Conservation (phyloP, 2,113 vertebrate genomes). For the Cyanoderma ruficeps region DNA sequence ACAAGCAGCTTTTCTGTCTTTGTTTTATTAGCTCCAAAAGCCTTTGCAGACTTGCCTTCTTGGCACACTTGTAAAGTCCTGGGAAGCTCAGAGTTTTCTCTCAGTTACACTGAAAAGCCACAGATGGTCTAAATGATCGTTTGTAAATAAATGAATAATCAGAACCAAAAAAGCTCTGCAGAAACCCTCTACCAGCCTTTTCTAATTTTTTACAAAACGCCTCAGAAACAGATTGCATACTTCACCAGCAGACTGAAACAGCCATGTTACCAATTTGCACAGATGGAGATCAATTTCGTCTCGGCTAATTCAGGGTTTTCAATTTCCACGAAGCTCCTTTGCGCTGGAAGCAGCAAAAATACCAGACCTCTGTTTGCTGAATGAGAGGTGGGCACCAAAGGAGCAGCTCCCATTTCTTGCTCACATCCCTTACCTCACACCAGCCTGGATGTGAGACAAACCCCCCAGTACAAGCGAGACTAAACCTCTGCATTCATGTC, state of each 20-base stretch:
- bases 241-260: not conserved
- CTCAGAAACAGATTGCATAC: not conserved
- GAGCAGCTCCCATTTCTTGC: not conserved
- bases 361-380: not conserved
- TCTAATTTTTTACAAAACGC: not conserved
- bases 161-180: slow-evolving; percentile 1
- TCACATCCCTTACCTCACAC: not conserved
- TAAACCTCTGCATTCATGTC: not conserved
- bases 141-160: slow-evolving; percentile 60
- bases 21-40: slow-evolving; percentile 65
- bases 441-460: not conserved
- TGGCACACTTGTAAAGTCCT: slow-evolving; percentile 55
- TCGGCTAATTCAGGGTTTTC: not conserved
- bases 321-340: not conserved
- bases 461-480: accelerated
- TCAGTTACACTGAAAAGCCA: slow-evolving; percentile 42
- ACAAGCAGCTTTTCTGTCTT: slow-evolving; percentile 40
- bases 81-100: slow-evolving; percentile 65
- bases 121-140: slow-evolving; percentile 60
- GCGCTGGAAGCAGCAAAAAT: accelerated
- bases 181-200: not conserved
- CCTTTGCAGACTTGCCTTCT: slow-evolving; percentile 32
- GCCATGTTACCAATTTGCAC: not conserved
- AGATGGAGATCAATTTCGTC: not conserved
- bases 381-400: not conserved